These are phyloP conservation scores for Orthosia gracilis DNA, from an alignment of 2,888 invertebrate species.

Conservation along the genomic window DNA sequence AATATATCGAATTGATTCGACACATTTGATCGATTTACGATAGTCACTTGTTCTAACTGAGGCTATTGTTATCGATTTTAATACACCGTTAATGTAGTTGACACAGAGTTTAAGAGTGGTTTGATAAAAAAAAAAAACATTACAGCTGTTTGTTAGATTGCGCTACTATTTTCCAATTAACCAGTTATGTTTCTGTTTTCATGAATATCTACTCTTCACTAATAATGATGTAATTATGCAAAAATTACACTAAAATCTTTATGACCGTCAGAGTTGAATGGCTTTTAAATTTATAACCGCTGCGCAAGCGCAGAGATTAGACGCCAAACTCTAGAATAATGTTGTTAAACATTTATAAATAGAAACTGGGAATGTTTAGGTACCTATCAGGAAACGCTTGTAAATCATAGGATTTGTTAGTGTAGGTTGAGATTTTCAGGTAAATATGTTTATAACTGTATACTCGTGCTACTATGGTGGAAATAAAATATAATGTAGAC, in stretches of 20 bases:
- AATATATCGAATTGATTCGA: constrained; percentile 65
- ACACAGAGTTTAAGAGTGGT: not conserved
- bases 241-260: constrained; percentile 56
- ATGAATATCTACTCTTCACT: constrained; percentile 3
- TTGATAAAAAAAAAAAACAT: not conserved
- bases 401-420: constrained; percentile 60
- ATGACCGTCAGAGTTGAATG: constrained; percentile 65
- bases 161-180: not conserved
- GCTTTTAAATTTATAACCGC: constrained; percentile 66
- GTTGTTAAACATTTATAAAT: constrained; percentile 63
- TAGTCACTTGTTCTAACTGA: constrained; percentile 67
- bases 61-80: constrained; percentile 68
- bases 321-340: constrained; percentile 60
- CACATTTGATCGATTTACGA: constrained; percentile 59
- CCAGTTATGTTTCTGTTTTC: not conserved
- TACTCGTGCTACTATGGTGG: not conserved
- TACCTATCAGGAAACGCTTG: constrained; percentile 58
- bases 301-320: constrained; percentile 53
- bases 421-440: constrained; percentile 48
- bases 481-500: constrained; percentile 19
- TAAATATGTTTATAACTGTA: constrained; percentile 24
- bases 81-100: constrained; percentile 38
- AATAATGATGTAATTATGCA: constrained; percentile 33
- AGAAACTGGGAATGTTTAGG: constrained; percentile 52
- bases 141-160: not conserved